phyloP scores from a whole-genome alignment of 2,888 invertebrate genomes.

The Leucophenga maculata region DNA sequence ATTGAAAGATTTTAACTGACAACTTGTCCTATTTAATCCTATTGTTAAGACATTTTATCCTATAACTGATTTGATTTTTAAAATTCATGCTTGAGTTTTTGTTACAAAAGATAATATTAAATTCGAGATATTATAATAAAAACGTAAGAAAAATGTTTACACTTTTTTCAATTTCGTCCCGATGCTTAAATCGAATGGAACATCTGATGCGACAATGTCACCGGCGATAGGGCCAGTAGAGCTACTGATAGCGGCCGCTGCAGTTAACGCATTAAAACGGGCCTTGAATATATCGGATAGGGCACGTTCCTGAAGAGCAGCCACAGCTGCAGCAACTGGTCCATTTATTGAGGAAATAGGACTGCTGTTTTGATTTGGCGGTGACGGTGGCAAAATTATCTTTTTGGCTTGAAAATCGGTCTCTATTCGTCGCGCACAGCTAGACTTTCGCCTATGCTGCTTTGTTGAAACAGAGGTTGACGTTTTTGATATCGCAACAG shows the following conservation, averaged over 20 bases:
- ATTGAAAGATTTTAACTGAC: too few species aligned
- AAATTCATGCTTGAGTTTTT: too few species aligned
- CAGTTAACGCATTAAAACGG: constrained; percentile 53
- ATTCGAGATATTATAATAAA: constrained; percentile 74
- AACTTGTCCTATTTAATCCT: too few species aligned
- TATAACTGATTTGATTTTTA: too few species aligned
- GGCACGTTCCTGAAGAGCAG: constrained; percentile 54
- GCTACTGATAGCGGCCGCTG: constrained; percentile 40
- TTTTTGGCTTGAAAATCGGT: constrained; percentile 18
- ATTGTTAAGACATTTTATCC: too few species aligned
- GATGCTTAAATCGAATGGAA: constrained; percentile 63
- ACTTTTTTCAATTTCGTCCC: constrained; percentile 55
- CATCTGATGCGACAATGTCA: constrained; percentile 43
- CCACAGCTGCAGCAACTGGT: constrained; percentile 34
- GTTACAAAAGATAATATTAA: constrained; percentile 57
- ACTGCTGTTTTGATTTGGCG: constrained; percentile 27
- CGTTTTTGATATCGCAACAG: too few species aligned
- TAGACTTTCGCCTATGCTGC: constrained; percentile 53
- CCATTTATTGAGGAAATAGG: constrained; percentile 21
- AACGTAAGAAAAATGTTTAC: constrained; percentile 41
- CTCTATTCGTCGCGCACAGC: constrained; percentile 50
- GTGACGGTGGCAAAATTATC: constrained; percentile 26
- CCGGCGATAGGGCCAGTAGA: constrained; percentile 17
- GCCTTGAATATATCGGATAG: constrained; percentile 60
- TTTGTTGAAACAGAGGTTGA: constrained; percentile 24